Evolutionary conservation across 2,797 vertebrate species (phyloP).

Genomic region (Lindbergichthys nudifrons): DNA sequence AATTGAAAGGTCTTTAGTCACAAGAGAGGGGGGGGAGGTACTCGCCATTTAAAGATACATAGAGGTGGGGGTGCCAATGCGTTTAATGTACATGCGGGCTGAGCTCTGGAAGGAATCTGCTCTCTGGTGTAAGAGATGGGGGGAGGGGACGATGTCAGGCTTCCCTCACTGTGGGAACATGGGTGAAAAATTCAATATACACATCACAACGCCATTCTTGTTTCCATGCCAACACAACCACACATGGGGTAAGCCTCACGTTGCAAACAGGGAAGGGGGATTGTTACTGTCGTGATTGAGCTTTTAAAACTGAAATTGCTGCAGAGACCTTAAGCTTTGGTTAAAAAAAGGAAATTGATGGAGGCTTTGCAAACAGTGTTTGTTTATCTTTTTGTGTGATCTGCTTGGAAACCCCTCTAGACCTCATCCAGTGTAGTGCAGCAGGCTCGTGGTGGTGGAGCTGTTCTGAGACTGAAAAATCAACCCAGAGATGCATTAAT

Average conservation of each 20-base stretch:
- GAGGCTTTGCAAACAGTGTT: constrained; percentile 9
- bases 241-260: constrained; percentile 63
- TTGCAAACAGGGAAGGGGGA: constrained; percentile 43
- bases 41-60: constrained; percentile 22
- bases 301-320: constrained; percentile 45
- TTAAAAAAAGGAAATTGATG: background rate
- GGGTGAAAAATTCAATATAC: constrained; percentile 75
- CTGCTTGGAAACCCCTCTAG: constrained; percentile 14
- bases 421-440: constrained; percentile 9
- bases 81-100: constrained; percentile 3
- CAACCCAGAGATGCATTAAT: constrained; percentile 29
- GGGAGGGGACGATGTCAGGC: constrained; percentile 58
- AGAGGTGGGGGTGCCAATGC: constrained; percentile 7
- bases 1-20: background rate
- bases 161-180: constrained; percentile 54
- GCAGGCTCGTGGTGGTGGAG: constrained; percentile 19
- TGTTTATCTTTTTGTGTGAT: constrained; percentile 22
- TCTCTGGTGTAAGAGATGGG: constrained; percentile 42
- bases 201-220: constrained; percentile 72
- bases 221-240: constrained; percentile 84
- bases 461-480: constrained; percentile 25
- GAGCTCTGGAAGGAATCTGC: constrained; percentile 40
- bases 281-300: constrained; percentile 55
- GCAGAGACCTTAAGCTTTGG: constrained; percentile 16
- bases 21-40: background rate